Base-by-base conservation (phyloP, 1,140 invertebrate genomes). In the Hyles euphorbiae region DNA sequence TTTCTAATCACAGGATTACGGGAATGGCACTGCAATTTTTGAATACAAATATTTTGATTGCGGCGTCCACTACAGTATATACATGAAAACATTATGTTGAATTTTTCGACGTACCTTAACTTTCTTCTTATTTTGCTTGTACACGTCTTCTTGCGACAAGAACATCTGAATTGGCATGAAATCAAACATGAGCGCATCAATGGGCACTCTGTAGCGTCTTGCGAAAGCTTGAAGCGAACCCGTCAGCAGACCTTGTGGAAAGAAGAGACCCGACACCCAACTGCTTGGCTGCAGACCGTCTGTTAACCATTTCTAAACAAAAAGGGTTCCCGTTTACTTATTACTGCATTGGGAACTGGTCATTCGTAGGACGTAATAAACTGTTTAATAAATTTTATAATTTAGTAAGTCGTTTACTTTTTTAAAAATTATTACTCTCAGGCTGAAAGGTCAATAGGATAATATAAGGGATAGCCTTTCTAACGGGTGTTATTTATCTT, bases 201-300 rank as follows among this genome's bases (percentile, higher is more conserved):
- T 97, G 2, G 97, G 96, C 49, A 96, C 91, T 40, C 93, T 91
- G 65, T 96, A 95, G 70, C 94, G 95, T 44, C 96, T 90, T 1
- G 96, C 95, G 82, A 94, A 94, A 0, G 96, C 96, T 87, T 98
- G 97, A 52, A 97, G 86, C 10, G 94, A 92, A 3, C 95, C 96
- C 5, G 96, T 98, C 57, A 98, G 90, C 75, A 98, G 96, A 45
- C 96, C 96, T 91, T 98, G 96, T 0, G 96, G 96, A 78, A 97
- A 98, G 81, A 96, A 98, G 72, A 98, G 93, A 11, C 96, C 97
- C 45, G 96, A 96, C 36, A 98, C 82, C 97, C 96, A 98, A 76
- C 93, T 97, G 4, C 96, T 97, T 43, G 91, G 90, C 8, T 95
- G 95, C n/a, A 87, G 88, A 4, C 92, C 93, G 7, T 91, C 90